Conservation (phyloP, 2,888 invertebrate species). For the Ormyrus thymus region DNA sequence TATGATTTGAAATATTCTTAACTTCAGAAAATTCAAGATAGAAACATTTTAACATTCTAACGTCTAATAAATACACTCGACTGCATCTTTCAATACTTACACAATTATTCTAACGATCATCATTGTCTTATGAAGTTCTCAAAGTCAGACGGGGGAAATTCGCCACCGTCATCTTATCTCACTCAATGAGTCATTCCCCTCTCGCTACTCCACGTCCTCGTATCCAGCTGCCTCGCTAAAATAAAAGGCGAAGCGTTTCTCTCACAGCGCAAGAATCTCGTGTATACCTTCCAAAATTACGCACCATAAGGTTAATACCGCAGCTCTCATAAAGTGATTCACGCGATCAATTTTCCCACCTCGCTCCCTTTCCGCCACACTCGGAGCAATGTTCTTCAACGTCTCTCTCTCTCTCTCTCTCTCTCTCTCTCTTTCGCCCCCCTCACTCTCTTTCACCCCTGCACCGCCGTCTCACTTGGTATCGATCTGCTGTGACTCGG, state of each 20-base stretch:
- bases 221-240: not conserved
- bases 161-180: not conserved
- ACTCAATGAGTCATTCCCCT: not conserved
- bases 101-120: too few relatives aligned
- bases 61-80: too few relatives aligned
- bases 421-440: not conserved
- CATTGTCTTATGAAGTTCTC: too few relatives aligned
- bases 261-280: not conserved
- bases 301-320: not conserved
- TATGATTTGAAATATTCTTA: too few relatives aligned
- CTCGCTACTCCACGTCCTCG: not conserved
- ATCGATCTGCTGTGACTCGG: slow-evolving; percentile 25
- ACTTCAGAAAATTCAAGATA: too few relatives aligned
- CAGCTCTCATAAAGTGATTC: slow-evolving; percentile 42
- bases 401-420: not conserved
- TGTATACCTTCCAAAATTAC: not conserved
- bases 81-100: too few relatives aligned
- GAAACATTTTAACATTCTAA: too few relatives aligned
- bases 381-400: not conserved
- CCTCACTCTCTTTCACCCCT: not conserved
- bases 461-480: not conserved
- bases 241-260: not conserved
- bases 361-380: not conserved
- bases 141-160: not conserved
- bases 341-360: slow-evolving; percentile 32